Percentiles rank a stretch among this genome's conserved stretches.
These are phyloP conservation scores for Synanthedon vespiformis DNA, from an alignment of 2,888 invertebrate genomes.

Conservation along the genomic window DNA sequence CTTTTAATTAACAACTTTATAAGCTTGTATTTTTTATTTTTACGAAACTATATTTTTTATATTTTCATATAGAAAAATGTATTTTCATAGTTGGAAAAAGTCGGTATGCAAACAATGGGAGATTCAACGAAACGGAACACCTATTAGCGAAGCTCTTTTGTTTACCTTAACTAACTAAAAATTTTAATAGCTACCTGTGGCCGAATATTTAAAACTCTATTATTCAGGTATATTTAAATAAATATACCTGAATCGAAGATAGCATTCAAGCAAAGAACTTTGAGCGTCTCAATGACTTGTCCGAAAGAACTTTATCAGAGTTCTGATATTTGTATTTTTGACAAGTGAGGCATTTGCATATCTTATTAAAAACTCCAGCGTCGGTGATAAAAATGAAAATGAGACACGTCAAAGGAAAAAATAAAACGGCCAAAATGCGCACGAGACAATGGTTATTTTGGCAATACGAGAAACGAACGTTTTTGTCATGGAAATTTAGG, in stretches of 20 bases:
- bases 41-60: background rate
- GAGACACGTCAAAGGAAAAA: constrained; percentile 59
- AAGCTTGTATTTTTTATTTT: constrained; percentile 8
- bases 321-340: background rate
- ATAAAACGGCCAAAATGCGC: constrained; percentile 41
- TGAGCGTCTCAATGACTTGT: no score
- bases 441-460: constrained; percentile 66
- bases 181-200: no score
- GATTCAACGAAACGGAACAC: background rate
- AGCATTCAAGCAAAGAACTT: no score
- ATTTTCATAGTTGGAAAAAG: background rate
- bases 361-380: constrained; percentile 62
- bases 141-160: background rate
- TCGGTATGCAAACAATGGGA: background rate
- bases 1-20: constrained; percentile 30
- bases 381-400: constrained; percentile 63
- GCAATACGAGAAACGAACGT: constrained; percentile 56
- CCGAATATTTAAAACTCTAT: no score
- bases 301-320: background rate
- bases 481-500: constrained; percentile 66
- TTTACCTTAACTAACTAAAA: background rate
- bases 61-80: background rate
- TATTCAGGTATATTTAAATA: no score
- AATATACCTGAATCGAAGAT: no score
- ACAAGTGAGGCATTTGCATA: constrained; percentile 46